phyloP scores from a whole-genome alignment of 2,888 invertebrate species.

The Gortyna flavago region DNA sequence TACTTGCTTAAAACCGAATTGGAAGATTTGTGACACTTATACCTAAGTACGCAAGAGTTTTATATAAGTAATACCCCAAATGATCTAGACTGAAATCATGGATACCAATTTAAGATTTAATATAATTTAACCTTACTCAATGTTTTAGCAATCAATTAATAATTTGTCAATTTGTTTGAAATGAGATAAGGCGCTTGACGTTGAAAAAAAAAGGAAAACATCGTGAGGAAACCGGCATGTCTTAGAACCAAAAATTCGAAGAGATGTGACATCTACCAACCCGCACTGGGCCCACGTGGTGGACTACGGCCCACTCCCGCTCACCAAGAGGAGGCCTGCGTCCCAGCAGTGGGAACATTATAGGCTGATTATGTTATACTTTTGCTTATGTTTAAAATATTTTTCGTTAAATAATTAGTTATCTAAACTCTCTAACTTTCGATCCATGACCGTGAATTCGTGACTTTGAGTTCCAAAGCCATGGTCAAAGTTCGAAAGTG shows the following conservation, averaged over 20 bases:
- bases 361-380: neutral
- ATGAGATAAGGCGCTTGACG: neutral
- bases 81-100: constrained; percentile 2
- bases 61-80: constrained; percentile 11
- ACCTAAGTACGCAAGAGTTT: constrained; percentile 11
- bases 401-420: constrained; percentile 5
- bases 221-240: neutral
- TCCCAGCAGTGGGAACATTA: neutral
- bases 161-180: constrained; percentile 8
- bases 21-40: neutral
- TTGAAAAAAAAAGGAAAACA: neutral
- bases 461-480: neutral
- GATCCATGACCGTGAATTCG: constrained; percentile 18
- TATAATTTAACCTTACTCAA: constrained; percentile 8
- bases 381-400: neutral
- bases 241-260: neutral
- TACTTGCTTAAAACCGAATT: neutral
- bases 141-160: constrained; percentile 4
- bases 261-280: neutral
- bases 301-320: neutral
- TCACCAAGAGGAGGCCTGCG: neutral
- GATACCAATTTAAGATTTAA: constrained; percentile 6
- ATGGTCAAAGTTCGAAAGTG: constrained; percentile 25
- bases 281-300: neutral
- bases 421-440: constrained; percentile 17